Conservation (phyloP, 2,888 invertebrate genomes). For the Drosophila kambysellisi region DNA sequence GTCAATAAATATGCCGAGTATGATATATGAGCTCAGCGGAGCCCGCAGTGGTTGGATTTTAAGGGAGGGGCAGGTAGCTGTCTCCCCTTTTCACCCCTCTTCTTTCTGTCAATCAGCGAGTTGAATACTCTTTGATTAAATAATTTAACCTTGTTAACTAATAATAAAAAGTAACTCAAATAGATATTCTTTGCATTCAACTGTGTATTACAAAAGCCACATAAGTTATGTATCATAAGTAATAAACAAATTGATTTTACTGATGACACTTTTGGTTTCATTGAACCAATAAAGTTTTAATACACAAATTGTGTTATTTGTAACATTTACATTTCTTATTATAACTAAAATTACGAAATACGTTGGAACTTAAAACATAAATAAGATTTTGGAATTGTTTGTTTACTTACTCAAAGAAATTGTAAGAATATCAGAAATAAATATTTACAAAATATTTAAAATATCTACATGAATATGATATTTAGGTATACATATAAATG, state of each 20-base stretch:
- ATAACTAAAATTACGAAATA: not conserved
- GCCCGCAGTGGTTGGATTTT: not conserved
- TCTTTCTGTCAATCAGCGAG: not conserved
- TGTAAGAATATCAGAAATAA: not conserved
- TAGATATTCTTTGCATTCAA: not conserved
- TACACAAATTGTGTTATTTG: not conserved
- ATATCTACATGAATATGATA: not conserved
- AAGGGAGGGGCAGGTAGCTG: not conserved
- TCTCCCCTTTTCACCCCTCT: not conserved
- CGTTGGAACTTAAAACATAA: not conserved
- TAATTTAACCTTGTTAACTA: not conserved
- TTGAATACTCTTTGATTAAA: not conserved
- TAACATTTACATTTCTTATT: not conserved
- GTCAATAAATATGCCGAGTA: slow-evolving; percentile 15
- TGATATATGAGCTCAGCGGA: not conserved
- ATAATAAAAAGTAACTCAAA: not conserved
- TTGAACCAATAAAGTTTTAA: not conserved
- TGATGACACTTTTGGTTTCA: not conserved
- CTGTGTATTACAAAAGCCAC: not conserved
- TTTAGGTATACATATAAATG: not conserved
- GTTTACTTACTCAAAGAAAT: not conserved
- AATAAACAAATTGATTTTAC: not conserved
- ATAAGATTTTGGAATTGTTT: not conserved
- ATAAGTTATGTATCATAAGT: not conserved
- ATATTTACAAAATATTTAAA: not conserved